Percentiles rank a stretch among this genome's conserved stretches.
Evolutionary conservation across 2,888 invertebrate genomes (phyloP).

Genomic region (Drosophila lutescens): DNA sequence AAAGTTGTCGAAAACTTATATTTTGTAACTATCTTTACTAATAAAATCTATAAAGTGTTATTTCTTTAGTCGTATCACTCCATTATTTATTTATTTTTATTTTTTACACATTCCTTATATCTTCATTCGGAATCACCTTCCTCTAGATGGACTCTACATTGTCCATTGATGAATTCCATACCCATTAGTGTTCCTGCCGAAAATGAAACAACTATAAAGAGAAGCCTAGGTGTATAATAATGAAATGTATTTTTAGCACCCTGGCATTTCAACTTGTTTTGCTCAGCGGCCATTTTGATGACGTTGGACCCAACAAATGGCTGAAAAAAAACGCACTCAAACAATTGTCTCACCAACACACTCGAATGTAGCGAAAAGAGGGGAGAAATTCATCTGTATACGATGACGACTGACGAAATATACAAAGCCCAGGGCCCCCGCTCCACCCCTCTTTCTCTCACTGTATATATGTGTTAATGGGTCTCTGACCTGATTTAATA

Average conservation of each 20-base stretch:
- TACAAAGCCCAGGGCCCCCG: constrained; percentile 20
- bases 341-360: constrained; percentile 41
- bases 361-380: constrained; percentile 10
- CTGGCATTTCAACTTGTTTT: constrained; percentile 43
- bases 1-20: no score
- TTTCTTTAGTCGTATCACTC: no score
- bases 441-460: background rate
- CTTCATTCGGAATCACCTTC: background rate
- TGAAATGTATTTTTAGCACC: constrained; percentile 30
- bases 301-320: constrained; percentile 44
- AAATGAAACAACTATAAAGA: background rate
- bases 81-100: no score
- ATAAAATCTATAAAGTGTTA: no score
- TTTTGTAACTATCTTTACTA: no score
- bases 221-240: constrained; percentile 28
- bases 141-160: no score
- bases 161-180: background rate
- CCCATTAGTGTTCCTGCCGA: background rate
- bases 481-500: constrained; percentile 83
- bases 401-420: constrained; percentile 54
- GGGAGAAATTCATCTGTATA: constrained; percentile 30
- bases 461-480: constrained; percentile 77
- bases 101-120: no score
- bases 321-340: constrained; percentile 32
- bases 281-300: constrained; percentile 67